These are phyloP conservation scores for Parazoanthus darwini DNA, from an alignment of 92 coral and sea anemone species.

Conservation along the genomic window DNA sequence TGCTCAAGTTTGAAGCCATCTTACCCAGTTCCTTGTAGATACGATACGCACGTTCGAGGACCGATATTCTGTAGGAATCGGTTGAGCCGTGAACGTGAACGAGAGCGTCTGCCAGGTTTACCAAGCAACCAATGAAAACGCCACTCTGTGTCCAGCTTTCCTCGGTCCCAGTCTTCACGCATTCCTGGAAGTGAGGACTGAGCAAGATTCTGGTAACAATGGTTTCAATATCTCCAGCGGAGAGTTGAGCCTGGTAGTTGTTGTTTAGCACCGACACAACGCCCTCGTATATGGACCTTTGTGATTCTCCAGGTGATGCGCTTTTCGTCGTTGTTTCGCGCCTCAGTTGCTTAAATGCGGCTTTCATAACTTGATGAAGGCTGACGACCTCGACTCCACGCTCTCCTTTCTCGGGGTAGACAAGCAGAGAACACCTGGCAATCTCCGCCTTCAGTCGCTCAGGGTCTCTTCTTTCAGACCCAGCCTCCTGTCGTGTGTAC, in stretches of 20 bases:
- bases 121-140: conserved; percentile 58
- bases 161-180: conserved; percentile 44
- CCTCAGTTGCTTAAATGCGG: conserved; percentile 72
- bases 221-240: conserved; percentile 40
- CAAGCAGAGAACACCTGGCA: conserved; percentile 83
- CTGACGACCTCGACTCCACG: conserved; percentile 80
- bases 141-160: conserved; percentile 38
- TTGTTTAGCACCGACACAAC: neutral
- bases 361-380: conserved; percentile 82
- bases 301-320: neutral
- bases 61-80: conserved; percentile 67
- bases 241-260: conserved; percentile 22
- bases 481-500: conserved; percentile 53
- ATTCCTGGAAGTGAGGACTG: conserved; percentile 82
- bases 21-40: conserved; percentile 55
- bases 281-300: neutral
- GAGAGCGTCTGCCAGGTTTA: conserved; percentile 76
- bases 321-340: conserved; percentile 27
- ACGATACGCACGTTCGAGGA: conserved; percentile 73
- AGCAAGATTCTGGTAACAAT: conserved; percentile 71
- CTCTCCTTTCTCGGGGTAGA: conserved; percentile 70
- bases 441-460: conserved; percentile 72
- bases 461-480: conserved; percentile 46
- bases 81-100: conserved; percentile 86
- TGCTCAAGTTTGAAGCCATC: neutral